phyloP scores from a whole-genome alignment of 2,797 vertebrate species.

The Tapirus indicus region DNA sequence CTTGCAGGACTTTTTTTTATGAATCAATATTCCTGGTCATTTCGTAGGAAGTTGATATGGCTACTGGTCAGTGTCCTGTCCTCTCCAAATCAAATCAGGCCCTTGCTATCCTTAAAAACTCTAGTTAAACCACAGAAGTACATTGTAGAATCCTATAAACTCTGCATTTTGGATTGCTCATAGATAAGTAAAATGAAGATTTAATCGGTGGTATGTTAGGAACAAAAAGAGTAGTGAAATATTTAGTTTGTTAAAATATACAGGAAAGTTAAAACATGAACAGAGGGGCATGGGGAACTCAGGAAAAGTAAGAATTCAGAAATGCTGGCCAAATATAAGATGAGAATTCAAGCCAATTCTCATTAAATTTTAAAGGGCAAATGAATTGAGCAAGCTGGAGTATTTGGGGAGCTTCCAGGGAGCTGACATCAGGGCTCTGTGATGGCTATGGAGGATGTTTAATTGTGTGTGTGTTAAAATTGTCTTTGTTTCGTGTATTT shows the following conservation, averaged over 20 bases:
- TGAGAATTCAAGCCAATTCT: slow-evolving; percentile 41
- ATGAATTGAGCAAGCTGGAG: slow-evolving; percentile 23
- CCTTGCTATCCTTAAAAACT: background rate
- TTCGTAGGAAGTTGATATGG: background rate
- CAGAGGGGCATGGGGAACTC: background rate
- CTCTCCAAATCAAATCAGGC: background rate
- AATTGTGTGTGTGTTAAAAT: background rate
- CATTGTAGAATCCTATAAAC: background rate
- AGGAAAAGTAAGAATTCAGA: background rate
- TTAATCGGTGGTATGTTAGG: background rate
- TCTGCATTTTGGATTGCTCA: background rate
- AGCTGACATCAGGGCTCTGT: background rate
- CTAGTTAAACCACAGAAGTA: background rate
- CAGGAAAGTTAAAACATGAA: slow-evolving; percentile 13
- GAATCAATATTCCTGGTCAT: background rate
- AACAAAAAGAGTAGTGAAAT: background rate
- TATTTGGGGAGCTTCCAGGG: slow-evolving; percentile 1
- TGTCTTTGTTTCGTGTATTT: background rate
- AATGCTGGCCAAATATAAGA: background rate
- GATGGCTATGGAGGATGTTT: background rate
- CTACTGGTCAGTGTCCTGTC: background rate
- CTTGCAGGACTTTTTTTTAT: background rate
- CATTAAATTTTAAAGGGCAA: slow-evolving; percentile 50
- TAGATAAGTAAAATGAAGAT: background rate
- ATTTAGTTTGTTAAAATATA: background rate